Evolutionary conservation across 2,888 invertebrate species (phyloP).

Genomic region (Chymomyza procnemis): DNA sequence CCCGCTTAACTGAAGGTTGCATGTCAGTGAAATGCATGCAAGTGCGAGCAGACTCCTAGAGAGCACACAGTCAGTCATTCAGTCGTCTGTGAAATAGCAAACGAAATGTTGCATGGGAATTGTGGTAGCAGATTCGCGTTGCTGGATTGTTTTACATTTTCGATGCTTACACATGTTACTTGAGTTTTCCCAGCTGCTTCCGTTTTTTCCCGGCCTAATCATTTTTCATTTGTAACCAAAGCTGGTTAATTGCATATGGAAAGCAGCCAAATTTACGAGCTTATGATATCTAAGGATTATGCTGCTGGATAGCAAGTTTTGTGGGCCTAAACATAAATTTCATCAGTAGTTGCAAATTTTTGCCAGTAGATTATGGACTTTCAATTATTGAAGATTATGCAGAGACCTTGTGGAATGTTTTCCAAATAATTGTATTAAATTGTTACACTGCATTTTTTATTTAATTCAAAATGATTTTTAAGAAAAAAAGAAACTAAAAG

Average conservation of each 20-base stretch:
- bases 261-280: neutral
- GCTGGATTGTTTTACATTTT: neutral
- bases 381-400: too few species aligned
- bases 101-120: conserved; percentile 54
- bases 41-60: conserved; percentile 5
- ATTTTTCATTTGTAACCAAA: neutral
- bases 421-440: too few species aligned
- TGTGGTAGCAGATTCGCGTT: neutral
- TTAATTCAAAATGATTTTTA: too few species aligned
- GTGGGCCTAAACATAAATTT: neutral
- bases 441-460: too few species aligned
- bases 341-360: too few species aligned
- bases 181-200: conserved; percentile 43
- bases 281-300: neutral
- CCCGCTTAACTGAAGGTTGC: conserved; percentile 42
- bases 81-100: conserved; percentile 70
- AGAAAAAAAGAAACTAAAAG: too few species aligned
- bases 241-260: neutral
- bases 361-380: too few species aligned
- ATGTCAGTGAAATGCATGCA: conserved; percentile 60
- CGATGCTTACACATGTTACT: conserved; percentile 62
- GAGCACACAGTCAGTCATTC: conserved; percentile 56
- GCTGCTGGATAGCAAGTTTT: neutral
- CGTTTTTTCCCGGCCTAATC: neutral
- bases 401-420: too few species aligned